A percentile compares a stretch with the other conserved stretches of the same genome.
Evolutionary conservation across 2,888 invertebrate genomes (phyloP).

Genomic region (Stictocephala bisonia): DNA sequence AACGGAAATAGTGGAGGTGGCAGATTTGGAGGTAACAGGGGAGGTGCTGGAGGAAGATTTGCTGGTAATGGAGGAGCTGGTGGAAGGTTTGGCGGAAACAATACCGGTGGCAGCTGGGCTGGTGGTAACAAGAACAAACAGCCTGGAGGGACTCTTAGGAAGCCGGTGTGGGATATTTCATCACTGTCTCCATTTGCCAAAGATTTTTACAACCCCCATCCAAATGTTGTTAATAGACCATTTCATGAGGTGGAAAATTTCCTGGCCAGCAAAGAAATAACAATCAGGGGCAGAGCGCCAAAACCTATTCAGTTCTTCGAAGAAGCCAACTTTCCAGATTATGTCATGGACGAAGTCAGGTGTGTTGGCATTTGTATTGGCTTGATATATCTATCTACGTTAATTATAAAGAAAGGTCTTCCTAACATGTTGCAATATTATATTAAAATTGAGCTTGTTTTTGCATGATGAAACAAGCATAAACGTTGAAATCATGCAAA

Average conservation of each 20-base stretch:
- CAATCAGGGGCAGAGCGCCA: slow-evolving; percentile 86
- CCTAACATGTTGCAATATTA: no score
- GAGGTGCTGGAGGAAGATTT: slow-evolving; percentile 23
- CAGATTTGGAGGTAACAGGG: slow-evolving; percentile 7
- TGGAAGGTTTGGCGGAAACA: neutral
- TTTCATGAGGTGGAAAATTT: slow-evolving; percentile 80
- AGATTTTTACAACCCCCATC: slow-evolving; percentile 90
- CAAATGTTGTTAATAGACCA: slow-evolving; percentile 72
- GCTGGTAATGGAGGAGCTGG: neutral
- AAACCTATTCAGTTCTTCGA: slow-evolving; percentile 90
- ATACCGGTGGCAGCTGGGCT: neutral
- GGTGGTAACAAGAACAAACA: slow-evolving; percentile 62
- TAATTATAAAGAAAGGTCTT: no score
- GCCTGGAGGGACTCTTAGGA: slow-evolving; percentile 82
- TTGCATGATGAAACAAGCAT: no score
- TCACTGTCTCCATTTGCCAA: slow-evolving; percentile 90
- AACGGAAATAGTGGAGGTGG: slow-evolving; percentile 27
- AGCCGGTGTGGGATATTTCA: slow-evolving; percentile 88
- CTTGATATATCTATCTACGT: no score
- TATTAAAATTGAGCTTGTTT: no score
- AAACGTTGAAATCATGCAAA: no score
- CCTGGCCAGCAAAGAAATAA: slow-evolving; percentile 84
- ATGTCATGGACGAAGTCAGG: slow-evolving; percentile 76
- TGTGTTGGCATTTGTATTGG: no score
- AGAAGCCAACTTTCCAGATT: slow-evolving; percentile 88